Percentiles rank a stretch among this genome's conserved stretches.
Conservation (phyloP, 1,140 invertebrate species). For the Scaptomyza pallida region DNA sequence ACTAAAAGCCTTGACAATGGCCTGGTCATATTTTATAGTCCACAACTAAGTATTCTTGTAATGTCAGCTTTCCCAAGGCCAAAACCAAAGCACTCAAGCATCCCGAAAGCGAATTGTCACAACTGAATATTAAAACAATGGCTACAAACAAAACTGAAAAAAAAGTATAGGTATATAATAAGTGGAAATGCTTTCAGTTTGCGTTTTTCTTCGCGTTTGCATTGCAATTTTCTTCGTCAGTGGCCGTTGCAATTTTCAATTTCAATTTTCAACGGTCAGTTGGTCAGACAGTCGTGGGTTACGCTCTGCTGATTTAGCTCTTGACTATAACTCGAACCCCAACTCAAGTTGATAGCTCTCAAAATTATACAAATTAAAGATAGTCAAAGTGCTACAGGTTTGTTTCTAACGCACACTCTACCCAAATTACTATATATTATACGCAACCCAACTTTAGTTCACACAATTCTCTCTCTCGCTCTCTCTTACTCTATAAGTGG, state of each 20-base stretch:
- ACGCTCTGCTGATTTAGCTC: slow-evolving; percentile 48
- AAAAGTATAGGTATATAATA: slow-evolving; percentile 1
- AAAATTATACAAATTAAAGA: slow-evolving; percentile 76
- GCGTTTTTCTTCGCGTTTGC: slow-evolving; percentile 52
- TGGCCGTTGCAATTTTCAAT: slow-evolving; percentile 82
- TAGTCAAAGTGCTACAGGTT: slow-evolving; percentile 56
- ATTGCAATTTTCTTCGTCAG: slow-evolving; percentile 83
- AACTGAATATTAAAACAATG: slow-evolving; percentile 77
- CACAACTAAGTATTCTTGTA: slow-evolving; percentile 24
- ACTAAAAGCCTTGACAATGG: slow-evolving; percentile 79
- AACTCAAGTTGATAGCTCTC: slow-evolving; percentile 39
- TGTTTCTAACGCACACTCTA: slow-evolving; percentile 68
- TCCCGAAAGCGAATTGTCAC: slow-evolving; percentile 65
- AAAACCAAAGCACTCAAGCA: slow-evolving; percentile 54
- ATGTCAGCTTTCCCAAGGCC: slow-evolving; percentile 65
- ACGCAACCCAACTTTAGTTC: slow-evolving; percentile 31
- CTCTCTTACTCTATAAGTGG: not conserved
- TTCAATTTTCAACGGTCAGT: slow-evolving; percentile 83
- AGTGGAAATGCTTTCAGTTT: slow-evolving; percentile 61
- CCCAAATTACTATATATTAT: slow-evolving; percentile 18
- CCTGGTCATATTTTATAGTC: slow-evolving; percentile 73
- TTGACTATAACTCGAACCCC: slow-evolving; percentile 9
- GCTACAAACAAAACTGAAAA: slow-evolving; percentile 16
- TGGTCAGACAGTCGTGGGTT: slow-evolving; percentile 70
- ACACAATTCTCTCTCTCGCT: slow-evolving; percentile 46